A percentile compares a stretch with the other conserved stretches of the same genome.
Conservation (phyloP, 2,797 vertebrate species). For the Hephaestus fuliginosus region DNA sequence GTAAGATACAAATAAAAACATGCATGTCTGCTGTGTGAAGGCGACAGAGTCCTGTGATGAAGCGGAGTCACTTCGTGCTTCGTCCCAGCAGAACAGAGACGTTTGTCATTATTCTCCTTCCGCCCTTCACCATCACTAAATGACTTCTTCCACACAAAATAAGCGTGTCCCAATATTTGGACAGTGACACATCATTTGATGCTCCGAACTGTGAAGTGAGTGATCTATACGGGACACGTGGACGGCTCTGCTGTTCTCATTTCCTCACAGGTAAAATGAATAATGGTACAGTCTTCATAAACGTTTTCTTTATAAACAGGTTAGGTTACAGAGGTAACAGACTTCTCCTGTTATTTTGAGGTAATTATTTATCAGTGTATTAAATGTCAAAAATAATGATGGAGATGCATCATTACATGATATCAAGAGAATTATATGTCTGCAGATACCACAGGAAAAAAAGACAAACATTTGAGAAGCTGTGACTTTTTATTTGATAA, state of each 20-base stretch:
- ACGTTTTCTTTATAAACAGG: too few species aligned
- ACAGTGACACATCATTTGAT: conserved; percentile 17
- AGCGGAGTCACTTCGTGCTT: background rate
- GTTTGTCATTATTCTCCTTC: conserved; percentile 24
- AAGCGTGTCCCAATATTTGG: conserved; percentile 9
- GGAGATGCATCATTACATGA: background rate
- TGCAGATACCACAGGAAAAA: too few species aligned
- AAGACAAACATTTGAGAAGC: background rate
- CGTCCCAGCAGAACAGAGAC: conserved; percentile 4
- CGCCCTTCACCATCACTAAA: conserved; percentile 16
- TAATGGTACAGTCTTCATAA: background rate
- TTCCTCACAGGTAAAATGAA: conserved; percentile 13
- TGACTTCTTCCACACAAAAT: background rate
- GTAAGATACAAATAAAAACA: background rate
- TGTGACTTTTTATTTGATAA: too few species aligned
- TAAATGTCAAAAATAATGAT: background rate
- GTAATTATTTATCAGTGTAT: background rate
- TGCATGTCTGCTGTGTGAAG: background rate
- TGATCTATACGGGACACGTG: conserved; percentile 8
- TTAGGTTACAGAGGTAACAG: too few species aligned
- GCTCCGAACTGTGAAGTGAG: background rate
- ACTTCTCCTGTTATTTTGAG: background rate
- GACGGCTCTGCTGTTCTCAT: conserved; percentile 4
- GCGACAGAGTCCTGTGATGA: background rate
- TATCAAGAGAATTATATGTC: background rate